These are phyloP conservation scores for Macrotis lagotis DNA, from an alignment of 2,113 vertebrate species.

Conservation along the genomic window DNA sequence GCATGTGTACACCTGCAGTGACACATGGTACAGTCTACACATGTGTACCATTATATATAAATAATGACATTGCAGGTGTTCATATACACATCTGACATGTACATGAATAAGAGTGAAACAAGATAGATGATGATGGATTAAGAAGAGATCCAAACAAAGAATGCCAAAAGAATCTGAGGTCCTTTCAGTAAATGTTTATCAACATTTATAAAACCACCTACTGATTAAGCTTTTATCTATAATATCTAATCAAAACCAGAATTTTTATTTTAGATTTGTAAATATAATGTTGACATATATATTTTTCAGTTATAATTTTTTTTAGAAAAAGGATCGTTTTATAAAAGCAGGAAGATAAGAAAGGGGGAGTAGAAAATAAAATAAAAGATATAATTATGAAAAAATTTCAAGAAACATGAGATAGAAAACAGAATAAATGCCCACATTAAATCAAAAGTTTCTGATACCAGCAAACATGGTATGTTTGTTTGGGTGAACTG, in stretches of 20 bases:
- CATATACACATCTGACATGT: not conserved
- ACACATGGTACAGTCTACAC: too few species aligned
- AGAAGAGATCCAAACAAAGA: not conserved
- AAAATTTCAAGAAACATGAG: not conserved
- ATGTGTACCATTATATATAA: too few species aligned
- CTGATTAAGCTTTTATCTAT: constrained; percentile 36
- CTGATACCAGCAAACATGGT: not conserved
- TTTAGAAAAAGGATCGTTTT: not conserved
- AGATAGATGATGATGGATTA: not conserved
- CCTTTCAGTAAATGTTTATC: not conserved
- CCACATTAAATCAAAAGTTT: not conserved
- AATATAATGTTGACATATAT: constrained; percentile 15
- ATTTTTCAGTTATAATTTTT: constrained; percentile 27
- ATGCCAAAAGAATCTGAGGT: not conserved
- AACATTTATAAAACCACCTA: constrained; percentile 29
- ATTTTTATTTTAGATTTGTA: constrained; percentile 24
- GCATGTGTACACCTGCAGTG: too few species aligned
- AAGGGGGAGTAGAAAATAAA: not conserved
- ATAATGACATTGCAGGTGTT: not conserved
- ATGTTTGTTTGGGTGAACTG: not conserved
- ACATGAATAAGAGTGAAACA: not conserved
- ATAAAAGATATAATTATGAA: constrained; percentile 15
- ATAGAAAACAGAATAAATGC: not conserved
- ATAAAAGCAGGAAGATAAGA: not conserved
- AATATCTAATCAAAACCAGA: constrained; percentile 28